Evolutionary conservation across 2,797 vertebrate genomes (phyloP), one percentile per base, ranked within the genome.

Genomic region (Mastacembelus armatus): DNA sequence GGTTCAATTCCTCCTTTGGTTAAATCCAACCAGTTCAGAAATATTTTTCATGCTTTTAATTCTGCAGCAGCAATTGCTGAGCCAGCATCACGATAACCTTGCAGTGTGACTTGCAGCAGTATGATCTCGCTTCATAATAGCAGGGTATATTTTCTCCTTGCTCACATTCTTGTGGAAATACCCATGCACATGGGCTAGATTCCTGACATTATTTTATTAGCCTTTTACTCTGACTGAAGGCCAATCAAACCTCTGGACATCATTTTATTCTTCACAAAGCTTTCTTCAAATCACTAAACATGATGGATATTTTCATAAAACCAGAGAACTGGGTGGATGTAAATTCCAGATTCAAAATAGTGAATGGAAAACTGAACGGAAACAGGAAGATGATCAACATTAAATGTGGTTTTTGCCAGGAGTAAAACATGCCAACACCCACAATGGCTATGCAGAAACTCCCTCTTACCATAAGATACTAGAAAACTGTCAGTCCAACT

Each of bases 141-240:
- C 71, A 74, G 72, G 77, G 71, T 71, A 39, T 33, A 56, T 57
- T 68, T 68, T 47, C 84, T 85, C 56, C 80, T 83, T 58, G 56
- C 62, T 64, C 58, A 85, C 88, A 90, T 92, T 91, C 82, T 90
- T 90, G 83, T 89, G 84, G 85, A 88, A 85, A 82, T 66, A 58
- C 71, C 74, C 63, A 64, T 71, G 71, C 66, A 79, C 74, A 61
- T 24, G 54, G 71, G 55, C 62, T 64, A 63, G 58, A 85, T 88
- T 86, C 83, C 74, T 76, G 14, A 54, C 79, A 77, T 86, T 69
- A 85, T 80, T 84, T 68, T 64, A 62, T 81, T 58, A 73, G 76
- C 60, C 67, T 38, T 57, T 33, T 36, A 42, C 63, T 44, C 36
- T 36, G 61, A 76, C 49, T 62, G 39, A 65, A 80, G 44, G 58